Base-by-base conservation (phyloP, 2,113 vertebrate genomes). In the Lophura nycthemera region DNA sequence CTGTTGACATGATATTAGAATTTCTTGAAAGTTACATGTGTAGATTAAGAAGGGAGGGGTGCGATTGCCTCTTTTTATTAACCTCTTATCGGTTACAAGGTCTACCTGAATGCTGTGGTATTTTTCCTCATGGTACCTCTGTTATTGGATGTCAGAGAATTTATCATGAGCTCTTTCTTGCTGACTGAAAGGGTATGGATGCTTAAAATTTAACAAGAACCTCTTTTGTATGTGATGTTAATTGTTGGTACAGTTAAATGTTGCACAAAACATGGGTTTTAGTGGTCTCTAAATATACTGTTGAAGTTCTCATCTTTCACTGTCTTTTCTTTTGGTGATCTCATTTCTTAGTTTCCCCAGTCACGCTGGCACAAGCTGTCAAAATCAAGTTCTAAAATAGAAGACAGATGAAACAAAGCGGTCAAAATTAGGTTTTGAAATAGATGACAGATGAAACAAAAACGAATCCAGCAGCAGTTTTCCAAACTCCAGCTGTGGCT, bases 201-300 rank as follows among this genome's bases (percentile, higher is more conserved):
- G 36, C 47, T 95, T 87, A 91, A 77, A 88, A 65, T 86, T 91
- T 95, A 83, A 86, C 50, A 50, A 64, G 69, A 61, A 21, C n/a
- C 79, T 54, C 21, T 70, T 92, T 76, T 89, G 40, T 92, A 66
- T 67, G 0, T 27, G 20, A 20, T 74, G 12, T 42, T 86, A 92
- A 83, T 72, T 74, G 57, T 65, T 80, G 8, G 12, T 63, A 36
- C 2, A 3, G 42, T 90, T 91, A 75, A 91, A 75, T 1, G 3
- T 60, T 83, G 73, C 76, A 45, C 65, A 78, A 67, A 91, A 57
- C 30, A 8, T 48, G 67, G 40, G n/a, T 85, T 77, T 94, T 70
- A 73, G 29, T 15, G 18, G 48, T 60, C 27, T 73, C 14, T 89
- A 48, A 54, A 60, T 54, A 22, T 2, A 32, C 45, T 29, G 87